Percentiles rank a stretch among this genome's conserved stretches.
Evolutionary conservation across 2,113 vertebrate genomes (phyloP).

Genomic region (Saccopteryx leptura): DNA sequence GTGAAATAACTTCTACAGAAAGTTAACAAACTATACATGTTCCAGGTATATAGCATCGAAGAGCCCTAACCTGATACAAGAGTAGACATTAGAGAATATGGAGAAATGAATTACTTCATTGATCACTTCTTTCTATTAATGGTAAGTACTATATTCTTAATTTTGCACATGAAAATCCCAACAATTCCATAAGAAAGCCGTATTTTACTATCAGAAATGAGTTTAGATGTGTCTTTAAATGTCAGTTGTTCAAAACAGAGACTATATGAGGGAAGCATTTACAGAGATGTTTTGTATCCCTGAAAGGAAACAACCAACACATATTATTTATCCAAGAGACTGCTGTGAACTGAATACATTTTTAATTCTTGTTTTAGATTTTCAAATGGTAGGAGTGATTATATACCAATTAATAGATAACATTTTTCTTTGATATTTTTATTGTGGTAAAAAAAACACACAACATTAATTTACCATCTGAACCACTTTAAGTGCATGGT

Average conservation of each 20-base stretch:
- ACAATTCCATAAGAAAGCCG: background rate
- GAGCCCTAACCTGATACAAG: background rate
- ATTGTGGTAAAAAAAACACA: background rate
- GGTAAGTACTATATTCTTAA: background rate
- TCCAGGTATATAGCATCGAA: background rate
- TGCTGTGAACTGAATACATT: background rate
- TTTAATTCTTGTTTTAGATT: background rate
- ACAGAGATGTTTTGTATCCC: background rate
- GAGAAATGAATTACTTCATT: background rate
- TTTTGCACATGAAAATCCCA: background rate
- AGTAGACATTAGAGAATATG: background rate
- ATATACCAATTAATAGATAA: background rate
- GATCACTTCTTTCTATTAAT: background rate
- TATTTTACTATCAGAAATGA: background rate
- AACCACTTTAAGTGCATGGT: background rate
- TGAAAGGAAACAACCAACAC: constrained; percentile 7
- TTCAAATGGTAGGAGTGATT: background rate
- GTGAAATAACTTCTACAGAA: background rate
- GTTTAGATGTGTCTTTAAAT: background rate
- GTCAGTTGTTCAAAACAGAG: background rate
- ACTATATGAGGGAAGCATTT: background rate
- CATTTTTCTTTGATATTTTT: background rate
- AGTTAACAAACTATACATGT: background rate
- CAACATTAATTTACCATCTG: background rate
- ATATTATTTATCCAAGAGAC: background rate